Evolutionary conservation across 2,113 vertebrate genomes (phyloP).

Genomic region (Pseudonaja textilis): DNA sequence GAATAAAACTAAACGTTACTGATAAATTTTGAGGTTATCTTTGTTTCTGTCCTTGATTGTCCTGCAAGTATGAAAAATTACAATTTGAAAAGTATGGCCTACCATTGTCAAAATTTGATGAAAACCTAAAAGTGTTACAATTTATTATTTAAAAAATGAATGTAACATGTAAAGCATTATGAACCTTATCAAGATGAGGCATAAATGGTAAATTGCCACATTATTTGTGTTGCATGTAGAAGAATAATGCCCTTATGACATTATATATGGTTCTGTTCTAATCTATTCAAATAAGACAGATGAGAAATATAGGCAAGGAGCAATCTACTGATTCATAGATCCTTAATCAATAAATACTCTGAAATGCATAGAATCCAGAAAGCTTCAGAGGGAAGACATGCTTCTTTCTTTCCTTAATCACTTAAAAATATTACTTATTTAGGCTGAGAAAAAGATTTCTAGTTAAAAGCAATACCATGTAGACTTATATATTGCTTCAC

Average conservation of each 20-base stretch:
- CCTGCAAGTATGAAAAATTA: neutral
- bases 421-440: neutral
- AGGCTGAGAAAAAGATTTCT: neutral
- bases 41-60: neutral
- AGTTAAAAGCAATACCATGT: neutral
- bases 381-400: neutral
- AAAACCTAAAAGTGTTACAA: neutral
- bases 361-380: neutral
- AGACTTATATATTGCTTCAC: too few species aligned
- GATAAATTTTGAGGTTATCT: neutral
- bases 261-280: neutral
- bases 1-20: neutral
- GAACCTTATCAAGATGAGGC: neutral
- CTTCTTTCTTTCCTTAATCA: neutral
- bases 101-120: neutral
- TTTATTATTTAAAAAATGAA: neutral
- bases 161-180: neutral
- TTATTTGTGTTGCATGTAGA: neutral
- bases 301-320: neutral
- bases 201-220: neutral
- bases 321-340: neutral
- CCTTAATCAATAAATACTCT: neutral
- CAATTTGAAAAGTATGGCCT: neutral
- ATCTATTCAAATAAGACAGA: neutral
- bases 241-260: neutral